These are phyloP conservation scores for Cyclargus thomasi DNA, from an alignment of 1,140 invertebrate species.

Conservation along the genomic window DNA sequence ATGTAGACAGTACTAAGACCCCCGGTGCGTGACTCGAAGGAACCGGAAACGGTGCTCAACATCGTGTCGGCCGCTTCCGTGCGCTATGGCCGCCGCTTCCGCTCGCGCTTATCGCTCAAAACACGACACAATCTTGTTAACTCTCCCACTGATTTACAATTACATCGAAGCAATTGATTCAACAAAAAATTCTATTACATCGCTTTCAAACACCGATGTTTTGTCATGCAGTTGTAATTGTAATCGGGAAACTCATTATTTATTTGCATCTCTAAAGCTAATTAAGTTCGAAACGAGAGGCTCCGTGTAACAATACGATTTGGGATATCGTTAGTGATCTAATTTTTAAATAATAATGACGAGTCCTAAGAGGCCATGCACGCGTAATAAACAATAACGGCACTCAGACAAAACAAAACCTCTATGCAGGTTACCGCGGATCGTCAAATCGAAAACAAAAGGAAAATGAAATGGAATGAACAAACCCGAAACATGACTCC, in stretches of 20 bases:
- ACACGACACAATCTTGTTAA: slow-evolving; percentile 18
- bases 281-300: not conserved
- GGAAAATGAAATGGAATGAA: slow-evolving; percentile 51
- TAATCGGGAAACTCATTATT: not conserved
- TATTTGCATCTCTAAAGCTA: not conserved
- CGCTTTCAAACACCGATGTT: not conserved
- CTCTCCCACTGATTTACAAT: not conserved
- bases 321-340: slow-evolving; percentile 17
- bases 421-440: slow-evolving; percentile 35
- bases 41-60: slow-evolving; percentile 35
- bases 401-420: slow-evolving; percentile 55
- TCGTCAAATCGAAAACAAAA: slow-evolving; percentile 49
- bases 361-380: slow-evolving; percentile 30
- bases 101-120: slow-evolving; percentile 27
- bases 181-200: not conserved
- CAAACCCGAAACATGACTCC: slow-evolving; percentile 49
- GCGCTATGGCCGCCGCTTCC: slow-evolving; percentile 34
- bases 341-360: slow-evolving; percentile 35
- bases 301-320: not conserved
- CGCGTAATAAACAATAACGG: slow-evolving; percentile 43
- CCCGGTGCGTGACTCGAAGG: slow-evolving; percentile 40
- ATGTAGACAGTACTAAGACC: slow-evolving; percentile 22
- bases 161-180: not conserved
- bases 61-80: slow-evolving; percentile 35
- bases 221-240: not conserved